Evolutionary conservation across 1,140 invertebrate genomes (phyloP).

Genomic region (Octopus sinensis): DNA sequence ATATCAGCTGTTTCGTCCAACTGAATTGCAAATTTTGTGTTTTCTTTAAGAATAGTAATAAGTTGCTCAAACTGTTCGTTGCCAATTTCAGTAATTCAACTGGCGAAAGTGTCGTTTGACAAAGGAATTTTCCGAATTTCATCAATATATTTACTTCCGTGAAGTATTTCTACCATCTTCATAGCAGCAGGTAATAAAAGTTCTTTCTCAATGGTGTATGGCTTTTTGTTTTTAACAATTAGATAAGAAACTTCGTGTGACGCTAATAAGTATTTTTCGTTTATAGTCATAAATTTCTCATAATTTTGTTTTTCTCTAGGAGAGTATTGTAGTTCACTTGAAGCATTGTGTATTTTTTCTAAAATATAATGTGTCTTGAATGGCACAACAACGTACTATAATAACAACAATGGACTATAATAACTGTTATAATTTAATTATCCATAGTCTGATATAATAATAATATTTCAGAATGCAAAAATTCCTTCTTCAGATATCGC

Average conservation of each 20-base stretch:
- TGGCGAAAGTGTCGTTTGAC: neutral
- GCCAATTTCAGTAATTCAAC: neutral
- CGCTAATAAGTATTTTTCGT: no score
- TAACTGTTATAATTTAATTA: no score
- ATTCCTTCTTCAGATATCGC: no score
- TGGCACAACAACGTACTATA: no score
- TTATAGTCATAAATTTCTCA: no score
- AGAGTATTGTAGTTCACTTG: no score
- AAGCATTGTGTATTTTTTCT: no score
- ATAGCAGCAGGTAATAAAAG: neutral
- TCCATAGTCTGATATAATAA: no score
- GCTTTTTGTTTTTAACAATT: conserved; percentile 5
- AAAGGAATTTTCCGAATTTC: conserved; percentile 12
- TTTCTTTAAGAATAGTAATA: conserved; percentile 9
- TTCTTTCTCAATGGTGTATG: neutral
- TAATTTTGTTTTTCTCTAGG: no score
- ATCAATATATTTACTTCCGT: neutral
- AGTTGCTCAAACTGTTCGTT: neutral
- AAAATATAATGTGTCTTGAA: no score
- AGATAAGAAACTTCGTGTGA: neutral
- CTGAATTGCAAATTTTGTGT: conserved; percentile 1
- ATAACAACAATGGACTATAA: no score
- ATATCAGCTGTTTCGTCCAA: conserved; percentile 10
- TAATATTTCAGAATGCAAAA: no score
- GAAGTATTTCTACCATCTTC: conserved; percentile 10